Base-by-base conservation (phyloP, 2,797 vertebrate genomes). In the Threskiornis aethiopicus region DNA sequence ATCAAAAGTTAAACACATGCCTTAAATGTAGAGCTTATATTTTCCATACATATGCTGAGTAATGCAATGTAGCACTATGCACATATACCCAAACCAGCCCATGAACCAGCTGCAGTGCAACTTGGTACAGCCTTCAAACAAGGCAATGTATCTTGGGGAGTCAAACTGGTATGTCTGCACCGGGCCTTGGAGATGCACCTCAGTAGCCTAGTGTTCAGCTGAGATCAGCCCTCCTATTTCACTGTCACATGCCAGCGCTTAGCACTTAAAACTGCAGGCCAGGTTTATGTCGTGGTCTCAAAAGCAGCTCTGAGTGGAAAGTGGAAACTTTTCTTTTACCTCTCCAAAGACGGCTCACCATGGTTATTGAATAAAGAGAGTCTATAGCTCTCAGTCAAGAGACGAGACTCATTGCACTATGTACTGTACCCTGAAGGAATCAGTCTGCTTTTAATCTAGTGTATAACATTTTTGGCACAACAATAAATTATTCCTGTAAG, bases 1-100 rank as follows among this genome's bases (percentile, higher is more conserved):
- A 97, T 82, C 64, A 92, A 97, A 96, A 69, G 95, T 28, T 35
- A 92, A 97, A 96, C 13, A 89, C 77, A 77, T 28, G 29, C 66
- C 42, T 84, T 55, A 33, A 64, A 95, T 20, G 31, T 49, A 29
- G 77, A 73, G 54, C 47, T 79, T 81, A 0, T 66, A 24, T 19
- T 81, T 44, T 26, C 42, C 49, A 65, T 58, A 58, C 12, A 16
- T 7, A 13, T 31, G 35, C 54, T 80, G 16, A 59, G 31, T 37
- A 47, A 66, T 28, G 37, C 76, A 91, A 5, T 2, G 20, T 10
- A 77, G 72, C 64, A 41, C 59, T 37, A 16, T 1, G 46, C 54
- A 70, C 16, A 80, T 41, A 41, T 29, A 47, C 31, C 51, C 17
- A 77, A 31, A 37, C 39, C 83, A 94, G 85, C 52, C 51, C 51